Percentiles rank a stretch among this genome's conserved stretches.
Conservation (phyloP, 1,140 invertebrate species). For the Drosophila kurseongensis region DNA sequence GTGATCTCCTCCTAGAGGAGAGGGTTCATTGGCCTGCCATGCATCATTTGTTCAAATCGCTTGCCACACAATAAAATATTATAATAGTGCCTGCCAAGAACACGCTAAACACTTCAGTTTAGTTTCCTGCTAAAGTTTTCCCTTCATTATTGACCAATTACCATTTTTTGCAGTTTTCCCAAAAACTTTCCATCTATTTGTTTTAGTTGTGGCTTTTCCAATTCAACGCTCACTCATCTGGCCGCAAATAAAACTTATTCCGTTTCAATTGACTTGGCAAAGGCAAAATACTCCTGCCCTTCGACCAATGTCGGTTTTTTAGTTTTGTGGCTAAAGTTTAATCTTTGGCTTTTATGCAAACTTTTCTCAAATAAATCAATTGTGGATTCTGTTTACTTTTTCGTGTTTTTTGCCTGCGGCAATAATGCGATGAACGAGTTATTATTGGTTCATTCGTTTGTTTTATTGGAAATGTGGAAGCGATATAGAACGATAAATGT, state of each 20-base stretch:
- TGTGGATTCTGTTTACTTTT: slow-evolving; percentile 47
- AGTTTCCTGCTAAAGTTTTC: slow-evolving; percentile 45
- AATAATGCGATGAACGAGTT: slow-evolving; percentile 30
- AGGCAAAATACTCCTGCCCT: background rate
- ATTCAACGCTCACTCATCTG: slow-evolving; percentile 40
- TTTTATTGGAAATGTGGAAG: slow-evolving; percentile 34
- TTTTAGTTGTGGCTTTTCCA: slow-evolving; percentile 66
- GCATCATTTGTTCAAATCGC: slow-evolving; percentile 66
- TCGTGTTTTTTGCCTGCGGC: slow-evolving; percentile 19
- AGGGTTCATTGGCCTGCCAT: slow-evolving; percentile 57
- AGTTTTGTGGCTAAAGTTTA: slow-evolving; percentile 45
- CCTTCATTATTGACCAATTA: slow-evolving; percentile 59
- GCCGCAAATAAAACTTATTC: slow-evolving; percentile 59
- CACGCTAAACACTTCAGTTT: slow-evolving; percentile 23
- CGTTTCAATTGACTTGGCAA: slow-evolving; percentile 45
- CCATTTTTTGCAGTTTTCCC: slow-evolving; percentile 35
- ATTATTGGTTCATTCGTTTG: slow-evolving; percentile 32
- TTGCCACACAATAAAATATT: slow-evolving; percentile 56
- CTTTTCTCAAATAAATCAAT: slow-evolving; percentile 62
- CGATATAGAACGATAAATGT: slow-evolving; percentile 44
- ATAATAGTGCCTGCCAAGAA: slow-evolving; percentile 52
- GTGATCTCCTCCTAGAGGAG: slow-evolving; percentile 20
- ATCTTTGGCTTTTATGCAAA: slow-evolving; percentile 53
- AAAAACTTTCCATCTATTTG: slow-evolving; percentile 43
- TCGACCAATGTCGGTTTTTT: slow-evolving; percentile 17